Base-by-base conservation (phyloP, 2,113 vertebrate genomes). In the Tretioscincus oriximinensis region DNA sequence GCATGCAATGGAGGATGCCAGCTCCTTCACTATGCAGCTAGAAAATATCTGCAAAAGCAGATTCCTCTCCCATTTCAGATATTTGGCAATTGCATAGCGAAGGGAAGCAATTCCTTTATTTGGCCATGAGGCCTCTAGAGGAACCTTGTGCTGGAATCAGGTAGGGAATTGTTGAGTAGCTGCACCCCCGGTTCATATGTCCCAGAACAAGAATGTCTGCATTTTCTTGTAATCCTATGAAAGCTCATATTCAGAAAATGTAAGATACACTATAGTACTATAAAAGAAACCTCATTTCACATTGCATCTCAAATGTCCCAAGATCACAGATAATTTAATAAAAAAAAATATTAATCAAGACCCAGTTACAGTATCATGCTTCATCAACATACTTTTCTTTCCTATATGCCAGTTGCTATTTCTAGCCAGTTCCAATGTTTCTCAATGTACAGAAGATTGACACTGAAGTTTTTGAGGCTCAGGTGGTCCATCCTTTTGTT, bases 401-500 rank as follows among this genome's bases (percentile, higher is more conserved):
- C 67, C 47, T 69, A 18, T 64, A 12, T 29, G 45, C 35, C 29
- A 14, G 22, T 70, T 69, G 29, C 7, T 21, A 35, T 61, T 41
- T 69, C 69, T 54, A 61, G 35, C 51, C 65, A 11, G 35, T 68
- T 63, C 12, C n/a, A 69, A 28, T 68, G 9, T 14, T 20, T 11
- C 73, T 70, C 41, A 29, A 16, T 11, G 29, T 24, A 61, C 8
- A 28, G 69, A 73, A 61, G 16, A 22, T 58, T 74, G 65, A 69
- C 20, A 29, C 6, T 31, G 51, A 81, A 49, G 20, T 24, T 69
- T 74, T 26, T 14, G 73, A 81, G 80, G 73, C 80, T 68, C 80
- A 81, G 73, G 80, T 81, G 80, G 80, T 14, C 65, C 73, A 76
- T 71, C 60, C 54, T 28, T 84, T 24, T 54, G 45, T 24, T 54